These are phyloP conservation scores for Macrochelys suwanniensis DNA, from an alignment of 2,797 vertebrate species.

Conservation along the genomic window DNA sequence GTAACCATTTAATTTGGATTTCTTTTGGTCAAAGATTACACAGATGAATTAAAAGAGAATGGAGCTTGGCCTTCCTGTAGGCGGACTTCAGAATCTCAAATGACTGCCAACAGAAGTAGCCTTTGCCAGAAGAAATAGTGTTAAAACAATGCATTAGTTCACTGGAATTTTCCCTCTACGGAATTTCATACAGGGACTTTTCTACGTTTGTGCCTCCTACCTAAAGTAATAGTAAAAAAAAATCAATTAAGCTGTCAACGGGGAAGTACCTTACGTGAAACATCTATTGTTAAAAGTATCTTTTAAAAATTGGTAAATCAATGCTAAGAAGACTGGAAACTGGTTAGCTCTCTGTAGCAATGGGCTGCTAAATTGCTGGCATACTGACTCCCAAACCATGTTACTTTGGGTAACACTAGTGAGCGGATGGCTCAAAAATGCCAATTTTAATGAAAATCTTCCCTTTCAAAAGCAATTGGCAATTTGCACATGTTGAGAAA, in stretches of 20 bases:
- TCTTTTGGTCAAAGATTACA: not conserved
- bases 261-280: not conserved
- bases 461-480: too few species aligned
- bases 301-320: not conserved
- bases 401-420: not conserved
- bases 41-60: conserved; percentile 27
- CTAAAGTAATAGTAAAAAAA: conserved; percentile 47
- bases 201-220: not conserved
- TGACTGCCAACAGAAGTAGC: conserved; percentile 46
- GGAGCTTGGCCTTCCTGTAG: conserved; percentile 35
- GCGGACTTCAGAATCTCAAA: conserved; percentile 54
- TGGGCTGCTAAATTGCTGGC: not conserved
- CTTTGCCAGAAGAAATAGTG: conserved; percentile 73
- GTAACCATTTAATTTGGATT: not conserved
- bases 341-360: not conserved
- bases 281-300: not conserved
- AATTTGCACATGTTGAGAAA: too few species aligned
- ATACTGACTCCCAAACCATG: not conserved
- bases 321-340: not conserved
- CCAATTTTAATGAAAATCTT: not conserved
- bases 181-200: conserved; percentile 17
- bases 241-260: not conserved
- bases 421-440: not conserved
- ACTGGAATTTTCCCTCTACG: conserved; percentile 59
- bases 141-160: conserved; percentile 68